Evolutionary conservation across 2,888 invertebrate species (phyloP).

Genomic region (Salpingus planirostris): DNA sequence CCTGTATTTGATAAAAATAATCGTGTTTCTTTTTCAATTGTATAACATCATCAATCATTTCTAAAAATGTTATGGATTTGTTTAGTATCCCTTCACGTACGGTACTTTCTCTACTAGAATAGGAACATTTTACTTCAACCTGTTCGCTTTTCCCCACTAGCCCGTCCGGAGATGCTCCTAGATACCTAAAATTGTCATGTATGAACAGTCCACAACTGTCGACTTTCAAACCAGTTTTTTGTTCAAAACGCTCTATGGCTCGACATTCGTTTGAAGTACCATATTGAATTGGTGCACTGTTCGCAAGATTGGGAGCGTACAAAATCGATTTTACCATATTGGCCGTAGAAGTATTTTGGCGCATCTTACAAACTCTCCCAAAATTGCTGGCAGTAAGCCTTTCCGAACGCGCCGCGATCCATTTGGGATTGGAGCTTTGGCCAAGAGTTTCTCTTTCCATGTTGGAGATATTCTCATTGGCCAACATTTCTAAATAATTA

Average conservation of each 20-base stretch:
- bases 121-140: constrained; percentile 21
- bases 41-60: no score
- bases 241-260: constrained; percentile 12
- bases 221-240: constrained; percentile 9
- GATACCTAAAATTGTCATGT: constrained; percentile 15
- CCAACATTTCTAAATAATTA: no score
- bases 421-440: background rate
- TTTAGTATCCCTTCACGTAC: no score
- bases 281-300: constrained; percentile 1
- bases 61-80: no score
- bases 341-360: background rate
- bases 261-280: constrained; percentile 9
- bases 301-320: no score
- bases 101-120: constrained; percentile 11
- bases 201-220: constrained; percentile 22
- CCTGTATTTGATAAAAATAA: no score
- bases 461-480: background rate
- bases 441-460: background rate
- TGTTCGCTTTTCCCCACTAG: constrained; percentile 17
- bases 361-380: constrained; percentile 1
- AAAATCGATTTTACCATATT: constrained; percentile 1
- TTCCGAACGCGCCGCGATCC: background rate
- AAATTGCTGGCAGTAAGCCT: constrained; percentile 2
- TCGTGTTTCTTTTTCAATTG: no score
- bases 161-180: constrained; percentile 21